Percentiles rank a stretch among this genome's conserved stretches.
These are phyloP conservation scores for Phalacrocorax brasilianus DNA, from an alignment of 2,113 vertebrate species.

Conservation along the genomic window DNA sequence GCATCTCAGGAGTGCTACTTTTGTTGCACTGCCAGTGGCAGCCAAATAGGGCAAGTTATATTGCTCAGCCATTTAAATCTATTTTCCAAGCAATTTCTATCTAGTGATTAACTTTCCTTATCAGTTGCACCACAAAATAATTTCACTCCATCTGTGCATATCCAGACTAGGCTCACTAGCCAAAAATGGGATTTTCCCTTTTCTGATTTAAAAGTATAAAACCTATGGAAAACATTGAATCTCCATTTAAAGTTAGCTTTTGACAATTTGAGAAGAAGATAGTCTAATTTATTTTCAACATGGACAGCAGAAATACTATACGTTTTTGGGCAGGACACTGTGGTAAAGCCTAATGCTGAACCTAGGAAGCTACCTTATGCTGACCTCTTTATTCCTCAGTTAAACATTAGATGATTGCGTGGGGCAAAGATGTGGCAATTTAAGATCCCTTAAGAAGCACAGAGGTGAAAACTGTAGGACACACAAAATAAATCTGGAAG, in stretches of 20 bases:
- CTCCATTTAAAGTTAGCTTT: not conserved
- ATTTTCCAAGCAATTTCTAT: constrained; percentile 56
- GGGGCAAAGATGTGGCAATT: not conserved
- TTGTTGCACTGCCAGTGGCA: constrained; percentile 32
- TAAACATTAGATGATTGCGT: not conserved
- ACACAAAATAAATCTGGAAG: not conserved
- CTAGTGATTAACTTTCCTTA: constrained; percentile 52
- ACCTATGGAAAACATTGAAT: not conserved
- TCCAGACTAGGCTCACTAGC: not conserved
- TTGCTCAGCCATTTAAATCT: constrained; percentile 56
- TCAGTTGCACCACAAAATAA: constrained; percentile 39
- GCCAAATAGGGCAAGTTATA: constrained; percentile 41
- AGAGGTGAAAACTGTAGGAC: not conserved
- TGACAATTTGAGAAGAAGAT: not conserved
- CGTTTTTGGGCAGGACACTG: not conserved
- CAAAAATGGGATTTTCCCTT: not conserved
- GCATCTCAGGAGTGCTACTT: constrained; percentile 48
- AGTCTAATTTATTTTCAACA: not conserved
- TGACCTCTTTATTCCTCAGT: not conserved
- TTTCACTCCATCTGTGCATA: constrained; percentile 42
- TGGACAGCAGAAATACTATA: not conserved
- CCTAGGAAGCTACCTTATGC: not conserved
- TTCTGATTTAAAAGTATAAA: not conserved
- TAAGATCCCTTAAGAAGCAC: not conserved
- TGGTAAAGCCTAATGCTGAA: not conserved